Evolutionary conservation across 2,113 vertebrate species (phyloP).

Genomic region (Aptenodytes forsteri): DNA sequence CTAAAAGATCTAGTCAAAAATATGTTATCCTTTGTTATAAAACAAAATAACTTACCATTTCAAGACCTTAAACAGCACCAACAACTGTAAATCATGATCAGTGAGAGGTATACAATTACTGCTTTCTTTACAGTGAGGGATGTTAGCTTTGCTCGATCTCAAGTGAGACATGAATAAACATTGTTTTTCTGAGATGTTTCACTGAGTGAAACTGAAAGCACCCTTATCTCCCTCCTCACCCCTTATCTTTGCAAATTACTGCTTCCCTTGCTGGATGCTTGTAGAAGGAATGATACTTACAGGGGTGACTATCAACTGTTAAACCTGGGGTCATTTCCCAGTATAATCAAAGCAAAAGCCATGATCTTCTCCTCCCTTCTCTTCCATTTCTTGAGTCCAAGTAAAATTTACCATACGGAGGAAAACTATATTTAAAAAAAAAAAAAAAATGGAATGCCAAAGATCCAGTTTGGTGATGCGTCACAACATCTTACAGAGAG

Average conservation of each 20-base stretch:
- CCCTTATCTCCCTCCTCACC: not conserved
- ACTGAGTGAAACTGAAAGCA: not conserved
- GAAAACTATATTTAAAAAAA: not conserved
- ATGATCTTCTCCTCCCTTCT: not conserved
- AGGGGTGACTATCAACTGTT: not conserved
- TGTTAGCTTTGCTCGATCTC: not conserved
- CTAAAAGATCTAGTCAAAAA: not conserved
- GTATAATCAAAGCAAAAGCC: not conserved
- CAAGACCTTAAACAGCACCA: not conserved
- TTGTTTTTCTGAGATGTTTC: not conserved
- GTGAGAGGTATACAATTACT: not conserved
- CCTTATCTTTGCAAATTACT: not conserved
- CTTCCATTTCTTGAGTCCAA: not conserved
- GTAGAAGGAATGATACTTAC: not conserved
- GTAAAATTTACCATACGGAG: not conserved
- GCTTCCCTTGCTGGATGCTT: not conserved
- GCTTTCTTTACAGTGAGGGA: not conserved
- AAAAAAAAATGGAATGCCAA: not conserved
- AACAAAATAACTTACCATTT: not conserved
- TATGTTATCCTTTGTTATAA: not conserved
- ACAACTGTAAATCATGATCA: not conserved
- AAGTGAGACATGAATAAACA: not conserved
- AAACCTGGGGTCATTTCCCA: not conserved
- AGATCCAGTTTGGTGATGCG: not conserved
- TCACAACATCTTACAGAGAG: not conserved